phyloP scores from a whole-genome alignment of 2,888 invertebrate genomes.

The Nomada fucata region DNA sequence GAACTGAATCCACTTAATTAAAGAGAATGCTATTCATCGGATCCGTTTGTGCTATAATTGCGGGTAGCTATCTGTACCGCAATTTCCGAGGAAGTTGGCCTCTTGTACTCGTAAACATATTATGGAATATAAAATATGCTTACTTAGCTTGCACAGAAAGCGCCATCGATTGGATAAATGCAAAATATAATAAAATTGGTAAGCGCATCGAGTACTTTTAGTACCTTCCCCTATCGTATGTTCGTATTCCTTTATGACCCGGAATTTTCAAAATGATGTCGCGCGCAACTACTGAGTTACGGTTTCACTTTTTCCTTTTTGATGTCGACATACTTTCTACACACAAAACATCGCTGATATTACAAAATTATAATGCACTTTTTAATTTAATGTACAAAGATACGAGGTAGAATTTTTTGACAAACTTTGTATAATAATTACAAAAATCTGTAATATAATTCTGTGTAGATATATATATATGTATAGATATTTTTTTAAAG shows the following conservation, averaged over 20 bases:
- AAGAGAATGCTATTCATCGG: conserved; percentile 39
- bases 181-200: conserved; percentile 45
- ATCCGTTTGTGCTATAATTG: conserved; percentile 27
- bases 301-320: background rate
- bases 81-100: conserved; percentile 12
- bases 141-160: conserved; percentile 11
- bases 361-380: no score
- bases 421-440: background rate
- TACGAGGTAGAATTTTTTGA: no score
- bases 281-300: background rate
- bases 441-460: background rate
- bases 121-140: conserved; percentile 1
- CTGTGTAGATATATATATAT: background rate
- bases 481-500: conserved; percentile 82
- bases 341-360: no score
- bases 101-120: background rate
- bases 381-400: no score
- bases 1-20: background rate
- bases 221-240: no score
- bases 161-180: background rate
- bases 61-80: conserved; percentile 33
- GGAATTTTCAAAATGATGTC: conserved; percentile 1
- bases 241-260: background rate
- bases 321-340: background rate
- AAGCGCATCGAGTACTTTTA: background rate